Conservation (phyloP, 2,888 invertebrate species). For the Plutella xylostella region DNA sequence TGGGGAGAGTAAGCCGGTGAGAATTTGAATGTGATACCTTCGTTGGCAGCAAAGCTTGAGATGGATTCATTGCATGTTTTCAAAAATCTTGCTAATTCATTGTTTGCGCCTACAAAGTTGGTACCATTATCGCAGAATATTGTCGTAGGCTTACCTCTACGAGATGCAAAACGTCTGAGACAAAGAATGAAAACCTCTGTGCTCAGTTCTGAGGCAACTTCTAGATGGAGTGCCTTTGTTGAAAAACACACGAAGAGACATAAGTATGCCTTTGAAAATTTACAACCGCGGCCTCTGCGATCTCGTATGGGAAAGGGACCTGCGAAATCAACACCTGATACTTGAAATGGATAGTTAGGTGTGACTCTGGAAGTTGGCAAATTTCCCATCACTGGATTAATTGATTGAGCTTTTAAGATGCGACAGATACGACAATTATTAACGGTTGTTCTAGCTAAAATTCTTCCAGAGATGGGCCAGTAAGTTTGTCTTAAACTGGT, state of each 20-base stretch:
- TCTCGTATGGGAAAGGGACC: conserved; percentile 16
- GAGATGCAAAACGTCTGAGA: neutral
- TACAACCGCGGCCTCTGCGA: conserved; percentile 8
- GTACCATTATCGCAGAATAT: conserved; percentile 3
- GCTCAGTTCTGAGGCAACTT: conserved; percentile 5
- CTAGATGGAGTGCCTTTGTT: conserved; percentile 14
- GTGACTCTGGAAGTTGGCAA: conserved; percentile 12
- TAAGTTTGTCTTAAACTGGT: too few relatives aligned
- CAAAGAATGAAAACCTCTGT: neutral
- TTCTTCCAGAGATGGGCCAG: too few relatives aligned
- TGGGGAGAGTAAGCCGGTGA: too few relatives aligned
- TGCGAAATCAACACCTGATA: conserved; percentile 15
- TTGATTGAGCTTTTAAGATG: conserved; percentile 2
- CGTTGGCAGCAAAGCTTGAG: too few relatives aligned
- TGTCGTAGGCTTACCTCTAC: neutral
- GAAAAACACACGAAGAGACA: conserved; percentile 15
- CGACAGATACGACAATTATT: too few relatives aligned
- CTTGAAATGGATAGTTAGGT: conserved; percentile 12
- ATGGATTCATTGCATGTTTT: too few relatives aligned
- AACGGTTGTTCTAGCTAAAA: too few relatives aligned
- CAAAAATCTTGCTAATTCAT: too few relatives aligned
- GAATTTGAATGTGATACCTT: too few relatives aligned
- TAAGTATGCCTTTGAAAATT: conserved; percentile 15
- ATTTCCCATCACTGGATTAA: conserved; percentile 18
- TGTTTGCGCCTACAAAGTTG: conserved; percentile 3